phyloP scores from a whole-genome alignment of 2,797 vertebrate genomes.

The Chloroceryle amazona region DNA sequence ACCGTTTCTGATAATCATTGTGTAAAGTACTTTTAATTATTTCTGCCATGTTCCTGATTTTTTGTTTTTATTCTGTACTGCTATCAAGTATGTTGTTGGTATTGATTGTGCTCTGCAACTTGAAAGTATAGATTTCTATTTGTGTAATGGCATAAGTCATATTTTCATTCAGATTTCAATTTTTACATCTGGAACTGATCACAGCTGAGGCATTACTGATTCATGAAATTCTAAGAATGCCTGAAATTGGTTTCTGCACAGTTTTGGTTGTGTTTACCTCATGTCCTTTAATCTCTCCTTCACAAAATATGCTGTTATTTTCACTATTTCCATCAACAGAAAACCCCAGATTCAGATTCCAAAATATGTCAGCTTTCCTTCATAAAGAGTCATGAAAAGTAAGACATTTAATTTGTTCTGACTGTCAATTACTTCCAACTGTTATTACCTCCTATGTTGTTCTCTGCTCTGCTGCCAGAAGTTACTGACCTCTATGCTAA shows the following conservation, averaged over 20 bases:
- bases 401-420: not conserved
- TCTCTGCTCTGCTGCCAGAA: not conserved
- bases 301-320: not conserved
- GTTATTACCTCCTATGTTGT: not conserved
- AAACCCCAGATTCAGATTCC: not conserved
- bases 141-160: not conserved
- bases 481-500: not conserved
- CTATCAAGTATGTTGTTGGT: not conserved
- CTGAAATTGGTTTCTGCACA: not conserved
- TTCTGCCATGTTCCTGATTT: not conserved
- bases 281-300: not conserved
- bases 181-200: not conserved
- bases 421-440: not conserved
- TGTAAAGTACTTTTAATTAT: not conserved
- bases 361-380: not conserved
- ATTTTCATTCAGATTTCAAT: not conserved
- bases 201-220: not conserved
- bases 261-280: not conserved
- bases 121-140: not conserved
- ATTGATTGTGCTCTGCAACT: not conserved
- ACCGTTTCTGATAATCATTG: not conserved
- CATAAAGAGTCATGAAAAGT: not conserved
- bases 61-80: not conserved
- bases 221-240: not conserved
- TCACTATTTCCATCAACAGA: not conserved